phyloP scores from a whole-genome alignment of 2,888 invertebrate genomes.

The Thymelicus acteon region DNA sequence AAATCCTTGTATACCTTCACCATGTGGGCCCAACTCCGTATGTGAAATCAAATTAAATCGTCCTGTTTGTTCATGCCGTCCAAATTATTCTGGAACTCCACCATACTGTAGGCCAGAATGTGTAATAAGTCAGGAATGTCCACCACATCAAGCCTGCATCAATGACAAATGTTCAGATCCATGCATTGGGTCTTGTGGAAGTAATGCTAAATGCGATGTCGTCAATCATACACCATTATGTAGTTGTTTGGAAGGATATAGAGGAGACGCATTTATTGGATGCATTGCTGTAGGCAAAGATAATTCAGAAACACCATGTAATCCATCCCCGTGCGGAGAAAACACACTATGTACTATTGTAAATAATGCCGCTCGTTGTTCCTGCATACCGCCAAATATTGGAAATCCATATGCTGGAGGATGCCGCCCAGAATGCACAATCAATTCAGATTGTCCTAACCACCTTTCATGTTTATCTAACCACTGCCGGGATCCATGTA shows the following conservation, averaged over 20 bases:
- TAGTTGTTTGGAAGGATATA: constrained; percentile 90
- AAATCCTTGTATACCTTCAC: constrained; percentile 88
- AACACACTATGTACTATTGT: constrained; percentile 91
- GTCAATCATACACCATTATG: constrained; percentile 93
- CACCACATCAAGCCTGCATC: constrained; percentile 90
- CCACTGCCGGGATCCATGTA: constrained; percentile 94
- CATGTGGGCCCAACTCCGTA: constrained; percentile 92
- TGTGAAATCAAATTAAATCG: constrained; percentile 92
- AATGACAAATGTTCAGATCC: constrained; percentile 93
- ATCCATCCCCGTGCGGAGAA: constrained; percentile 92
- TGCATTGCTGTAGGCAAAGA: constrained; percentile 85
- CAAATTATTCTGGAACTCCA: constrained; percentile 92
- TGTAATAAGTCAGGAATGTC: constrained; percentile 92
- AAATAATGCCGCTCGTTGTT: constrained; percentile 89
- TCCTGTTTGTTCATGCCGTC: constrained; percentile 92
- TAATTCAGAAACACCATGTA: constrained; percentile 86
- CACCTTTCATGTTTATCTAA: constrained; percentile 92
- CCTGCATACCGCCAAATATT: constrained; percentile 94
- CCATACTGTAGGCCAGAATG: constrained; percentile 94
- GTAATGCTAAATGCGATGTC: constrained; percentile 91
- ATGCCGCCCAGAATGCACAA: constrained; percentile 93
- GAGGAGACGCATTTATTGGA: constrained; percentile 94
- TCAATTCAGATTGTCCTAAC: constrained; percentile 92
- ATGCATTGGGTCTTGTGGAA: constrained; percentile 91
- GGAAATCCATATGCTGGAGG: constrained; percentile 94